Evolutionary conservation across 2,888 invertebrate species (phyloP), one percentile per base, ranked within the genome.

Genomic region (Pantelozetes paolii): DNA sequence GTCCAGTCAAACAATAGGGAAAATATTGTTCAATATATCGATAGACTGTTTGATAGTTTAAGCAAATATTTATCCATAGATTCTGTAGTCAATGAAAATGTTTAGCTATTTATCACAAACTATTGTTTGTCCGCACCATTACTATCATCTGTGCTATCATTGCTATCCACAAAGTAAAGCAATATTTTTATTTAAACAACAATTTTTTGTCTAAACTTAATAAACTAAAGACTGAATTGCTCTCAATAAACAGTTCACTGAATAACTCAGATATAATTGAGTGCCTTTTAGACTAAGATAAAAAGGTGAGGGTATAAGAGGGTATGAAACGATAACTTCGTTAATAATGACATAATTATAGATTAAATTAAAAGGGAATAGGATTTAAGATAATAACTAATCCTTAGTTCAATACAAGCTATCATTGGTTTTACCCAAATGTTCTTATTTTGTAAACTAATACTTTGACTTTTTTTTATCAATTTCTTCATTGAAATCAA

Each of bases 391-490:
- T 57, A 26, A 57, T 57, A 57, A 28, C 57, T 57, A 30, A 57
- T 57, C 57, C 57, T 30, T 26, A 57, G 57, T 57, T 57, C 57
- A 54, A 54, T 54, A 54, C 2, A 26, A 20, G 23, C 26, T 54
- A 54, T 54, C 57, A 28, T 9, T 18, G 28, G 28, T 23, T 54
- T 57, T 28, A 28, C 18, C 28, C 18, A 18, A 57, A 28, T 15
- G n/a, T n/a, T n/a, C 30, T 57, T 57, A 57, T 13, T 13, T 8
- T 57, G 28, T 57, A 57, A 57, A 28, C 23, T 28, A 57, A 57
- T 57, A 28, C 26, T 30, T 57, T 1, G 23, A 54, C 54, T 54
- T 23, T n/a, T n/a, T n/a, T n/a, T n/a, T n/a, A n/a, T n/a, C n/a
- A n/a, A n/a, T n/a, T n/a, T n/a, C n/a, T n/a, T n/a, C n/a, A n/a